Evolutionary conservation across 2,113 vertebrate genomes (phyloP).

Genomic region (Turnix velox): DNA sequence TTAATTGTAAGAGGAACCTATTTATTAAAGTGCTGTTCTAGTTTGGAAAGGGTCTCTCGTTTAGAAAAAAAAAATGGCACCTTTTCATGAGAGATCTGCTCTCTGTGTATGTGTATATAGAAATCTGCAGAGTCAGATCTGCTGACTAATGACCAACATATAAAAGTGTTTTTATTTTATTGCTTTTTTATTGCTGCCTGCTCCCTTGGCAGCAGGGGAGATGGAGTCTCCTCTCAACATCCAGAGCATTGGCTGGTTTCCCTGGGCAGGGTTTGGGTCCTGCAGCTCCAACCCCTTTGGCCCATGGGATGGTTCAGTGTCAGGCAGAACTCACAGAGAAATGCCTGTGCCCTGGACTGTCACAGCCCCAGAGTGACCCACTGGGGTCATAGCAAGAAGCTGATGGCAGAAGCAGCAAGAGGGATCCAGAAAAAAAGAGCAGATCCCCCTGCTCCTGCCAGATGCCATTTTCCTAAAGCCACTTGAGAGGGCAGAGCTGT

Average conservation of each 20-base stretch:
- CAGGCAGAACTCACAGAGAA: rapidly evolving
- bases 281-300: neutral
- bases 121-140: slow-evolving; percentile 24
- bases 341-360: neutral
- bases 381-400: neutral
- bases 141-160: slow-evolving; percentile 5
- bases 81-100: slow-evolving; percentile 18
- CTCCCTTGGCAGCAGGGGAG: neutral
- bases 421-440: rapidly evolving
- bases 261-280: neutral
- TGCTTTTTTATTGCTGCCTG: slow-evolving; percentile 8
- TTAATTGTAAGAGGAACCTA: slow-evolving; percentile 11
- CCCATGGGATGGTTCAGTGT: neutral
- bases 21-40: slow-evolving; percentile 73
- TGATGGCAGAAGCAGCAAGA: neutral
- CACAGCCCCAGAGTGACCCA: neutral
- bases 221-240: neutral
- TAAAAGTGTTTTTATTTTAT: slow-evolving; percentile 40
- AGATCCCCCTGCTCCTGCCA: neutral
- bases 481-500: slow-evolving; percentile 45
- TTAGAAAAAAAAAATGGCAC: slow-evolving; percentile 53
- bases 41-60: slow-evolving; percentile 61
- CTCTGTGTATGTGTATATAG: neutral
- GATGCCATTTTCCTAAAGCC: slow-evolving; percentile 50
- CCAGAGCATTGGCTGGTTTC: neutral